These are phyloP conservation scores for Meiosimyza platycephala DNA, from an alignment of 2,888 invertebrate genomes.

Conservation along the genomic window DNA sequence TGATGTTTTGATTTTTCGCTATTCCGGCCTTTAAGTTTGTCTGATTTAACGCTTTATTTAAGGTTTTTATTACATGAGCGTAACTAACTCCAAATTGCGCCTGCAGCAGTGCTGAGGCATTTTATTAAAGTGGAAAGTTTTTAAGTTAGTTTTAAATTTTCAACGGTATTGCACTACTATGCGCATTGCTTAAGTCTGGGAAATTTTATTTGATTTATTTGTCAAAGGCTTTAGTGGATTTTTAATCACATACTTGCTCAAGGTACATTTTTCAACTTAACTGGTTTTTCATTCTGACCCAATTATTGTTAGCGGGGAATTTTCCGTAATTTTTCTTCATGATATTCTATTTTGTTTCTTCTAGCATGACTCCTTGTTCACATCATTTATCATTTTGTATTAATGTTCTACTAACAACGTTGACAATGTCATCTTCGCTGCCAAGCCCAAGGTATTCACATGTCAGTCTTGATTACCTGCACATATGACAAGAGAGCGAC, in stretches of 20 bases:
- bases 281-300: too few relatives aligned
- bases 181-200: neutral
- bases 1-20: neutral
- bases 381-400: conserved; percentile 28
- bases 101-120: conserved; percentile 5
- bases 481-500: neutral
- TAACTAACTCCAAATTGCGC: conserved; percentile 39
- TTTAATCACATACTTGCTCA: too few relatives aligned
- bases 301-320: too few relatives aligned
- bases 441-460: conserved; percentile 27
- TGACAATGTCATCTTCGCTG: conserved; percentile 28
- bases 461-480: conserved; percentile 31
- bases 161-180: conserved; percentile 8
- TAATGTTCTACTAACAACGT: conserved; percentile 19
- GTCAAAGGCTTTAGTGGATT: neutral
- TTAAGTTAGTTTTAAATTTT: conserved; percentile 38
- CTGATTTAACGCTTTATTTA: conserved; percentile 46
- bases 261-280: too few relatives aligned
- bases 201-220: conserved; percentile 25
- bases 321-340: neutral
- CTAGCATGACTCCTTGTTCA: conserved; percentile 11
- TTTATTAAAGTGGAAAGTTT: conserved; percentile 41
- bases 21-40: conserved; percentile 14
- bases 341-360: neutral
- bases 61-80: conserved; percentile 45